Base-by-base conservation (phyloP, 1,140 invertebrate species). In the Pemphigus obesinymphae region DNA sequence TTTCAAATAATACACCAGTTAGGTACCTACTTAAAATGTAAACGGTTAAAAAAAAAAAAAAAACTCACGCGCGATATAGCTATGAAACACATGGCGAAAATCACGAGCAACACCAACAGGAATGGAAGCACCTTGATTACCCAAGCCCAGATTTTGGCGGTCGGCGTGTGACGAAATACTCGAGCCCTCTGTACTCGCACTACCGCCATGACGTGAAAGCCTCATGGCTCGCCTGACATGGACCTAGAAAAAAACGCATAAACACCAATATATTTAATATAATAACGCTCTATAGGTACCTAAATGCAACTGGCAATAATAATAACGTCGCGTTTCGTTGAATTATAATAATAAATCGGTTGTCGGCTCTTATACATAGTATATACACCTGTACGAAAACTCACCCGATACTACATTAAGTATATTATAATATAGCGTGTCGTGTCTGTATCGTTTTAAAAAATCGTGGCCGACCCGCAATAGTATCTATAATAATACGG, bases 71-170 rank as follows among this genome's bases (percentile, higher is more conserved):
- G 76, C 20, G 55, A 63, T 45, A 80, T 10, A 4, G 55, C 55
- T 45, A 80, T 45, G 55, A 80, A 80, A 55, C 76, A 80, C 76
- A 80, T 80, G 76, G 37, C 53, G 23, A 61, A 61, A 10, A 80
- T 26, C 11, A 80, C 55, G 13, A 80, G 40, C 26, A 80, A 31
- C 55, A 45, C 53, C 23, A 80, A 43, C 13, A 80, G 6, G 26
- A 80, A 80, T 40, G 76, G 76, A 17, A 80, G 55, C 34, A 80
- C 37, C 17, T 45, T 80, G 76, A 80, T 20, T 29, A 43, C 43
- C 76, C 76, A 80, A 45, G 50, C 55, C 76, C 76, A 63, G 55
- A 80, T 61, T 40, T 58, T 80, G 29, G 37, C 29, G 6, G 76
- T 61, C 26, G 76, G 55, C 17, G 50, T 80, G 55, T 80, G 40